Conservation (phyloP, 2,797 vertebrate genomes). For the Manis javanica region DNA sequence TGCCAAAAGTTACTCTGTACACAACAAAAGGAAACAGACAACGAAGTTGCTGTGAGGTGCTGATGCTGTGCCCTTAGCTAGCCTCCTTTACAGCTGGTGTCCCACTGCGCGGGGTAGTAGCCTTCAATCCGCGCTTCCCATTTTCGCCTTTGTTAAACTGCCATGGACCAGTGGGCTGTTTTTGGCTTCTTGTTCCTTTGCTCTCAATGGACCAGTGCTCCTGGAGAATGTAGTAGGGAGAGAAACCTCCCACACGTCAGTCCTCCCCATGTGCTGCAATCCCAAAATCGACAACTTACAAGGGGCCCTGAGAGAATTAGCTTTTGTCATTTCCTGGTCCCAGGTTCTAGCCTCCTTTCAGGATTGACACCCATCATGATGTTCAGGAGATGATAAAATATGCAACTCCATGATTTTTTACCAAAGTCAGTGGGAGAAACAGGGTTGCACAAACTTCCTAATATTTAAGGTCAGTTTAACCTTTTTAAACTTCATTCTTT, state of each 20-base stretch:
- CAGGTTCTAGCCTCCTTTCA: background rate
- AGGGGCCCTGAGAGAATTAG: background rate
- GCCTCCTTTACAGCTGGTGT: background rate
- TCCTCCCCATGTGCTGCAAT: rapidly evolving
- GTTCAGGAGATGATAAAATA: background rate
- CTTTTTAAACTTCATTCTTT: background rate
- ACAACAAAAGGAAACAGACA: background rate
- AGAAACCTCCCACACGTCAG: too few species aligned
- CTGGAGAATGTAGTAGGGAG: background rate
- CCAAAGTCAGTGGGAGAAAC: background rate
- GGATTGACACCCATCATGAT: background rate
- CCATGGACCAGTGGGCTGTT: background rate
- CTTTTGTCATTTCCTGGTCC: background rate
- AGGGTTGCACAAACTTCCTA: background rate
- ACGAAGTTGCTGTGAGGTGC: background rate
- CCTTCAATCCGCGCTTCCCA: background rate
- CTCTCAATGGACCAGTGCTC: background rate
- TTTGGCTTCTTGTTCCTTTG: background rate
- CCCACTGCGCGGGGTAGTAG: background rate
- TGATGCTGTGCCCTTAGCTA: background rate
- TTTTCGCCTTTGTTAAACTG: background rate
- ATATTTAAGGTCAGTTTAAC: background rate
- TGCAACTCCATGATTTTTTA: background rate
- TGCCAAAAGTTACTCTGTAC: background rate
- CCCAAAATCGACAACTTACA: background rate